Evolutionary conservation across 2,797 vertebrate species (phyloP).

Genomic region (Rhynchonycteris naso): DNA sequence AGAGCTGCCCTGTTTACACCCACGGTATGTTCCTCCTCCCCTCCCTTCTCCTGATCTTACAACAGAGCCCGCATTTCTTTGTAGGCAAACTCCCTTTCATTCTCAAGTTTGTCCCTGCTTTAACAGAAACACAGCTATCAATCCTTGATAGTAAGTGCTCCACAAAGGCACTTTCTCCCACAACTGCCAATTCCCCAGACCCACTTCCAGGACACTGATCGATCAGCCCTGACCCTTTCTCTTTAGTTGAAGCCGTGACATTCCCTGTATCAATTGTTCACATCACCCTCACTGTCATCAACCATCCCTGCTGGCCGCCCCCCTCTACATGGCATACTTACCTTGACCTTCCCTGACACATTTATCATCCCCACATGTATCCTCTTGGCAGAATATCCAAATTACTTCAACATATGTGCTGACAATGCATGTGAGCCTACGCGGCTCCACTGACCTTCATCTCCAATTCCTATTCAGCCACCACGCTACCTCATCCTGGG

Average conservation of each 20-base stretch:
- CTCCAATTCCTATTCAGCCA: not conserved
- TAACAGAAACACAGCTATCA: not conserved
- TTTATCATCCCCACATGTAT: not conserved
- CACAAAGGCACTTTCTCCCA: constrained; percentile 15
- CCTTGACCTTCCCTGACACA: not conserved
- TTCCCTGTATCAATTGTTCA: not conserved
- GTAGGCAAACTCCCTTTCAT: not conserved
- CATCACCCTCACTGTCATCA: not conserved
- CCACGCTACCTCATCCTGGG: not conserved
- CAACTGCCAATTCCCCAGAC: not conserved
- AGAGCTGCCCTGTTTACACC: not conserved
- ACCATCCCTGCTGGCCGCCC: not conserved
- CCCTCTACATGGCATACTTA: not conserved
- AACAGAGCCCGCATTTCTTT: not conserved
- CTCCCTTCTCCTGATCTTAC: not conserved
- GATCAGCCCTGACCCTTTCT: not conserved
- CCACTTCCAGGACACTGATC: not conserved
- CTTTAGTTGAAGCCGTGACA: not conserved
- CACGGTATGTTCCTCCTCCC: not conserved
- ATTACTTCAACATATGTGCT: not conserved
- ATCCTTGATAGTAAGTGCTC: not conserved
- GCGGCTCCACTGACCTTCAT: not conserved
- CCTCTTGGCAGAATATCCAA: not conserved
- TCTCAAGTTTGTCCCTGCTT: constrained; percentile 3
- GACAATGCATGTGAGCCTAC: not conserved